Evolutionary conservation across 2,113 vertebrate genomes (phyloP).

Genomic region (Scartelaos histophorus): DNA sequence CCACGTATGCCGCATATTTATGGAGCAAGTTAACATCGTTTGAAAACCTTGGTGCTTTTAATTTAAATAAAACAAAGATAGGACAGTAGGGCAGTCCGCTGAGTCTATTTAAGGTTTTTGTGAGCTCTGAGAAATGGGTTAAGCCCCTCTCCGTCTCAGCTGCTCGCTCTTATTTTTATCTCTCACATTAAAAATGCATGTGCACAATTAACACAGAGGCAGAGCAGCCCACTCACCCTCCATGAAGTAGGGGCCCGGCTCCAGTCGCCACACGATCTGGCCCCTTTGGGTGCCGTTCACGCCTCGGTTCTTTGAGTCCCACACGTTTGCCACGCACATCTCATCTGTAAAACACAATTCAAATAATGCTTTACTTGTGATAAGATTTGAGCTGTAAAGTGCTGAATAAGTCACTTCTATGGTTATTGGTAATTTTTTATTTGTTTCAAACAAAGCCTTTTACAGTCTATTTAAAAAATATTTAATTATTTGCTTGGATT

Average conservation of each 20-base stretch:
- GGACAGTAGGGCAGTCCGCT: constrained; percentile 5
- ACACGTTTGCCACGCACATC: constrained; percentile 95
- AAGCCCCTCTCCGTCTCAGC: constrained; percentile 2
- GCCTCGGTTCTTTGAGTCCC: constrained; percentile 98
- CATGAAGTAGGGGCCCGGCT: constrained; percentile 94
- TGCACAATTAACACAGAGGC: neutral
- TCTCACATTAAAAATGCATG: constrained; percentile 6
- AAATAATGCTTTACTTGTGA: no score
- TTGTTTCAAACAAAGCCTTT: neutral
- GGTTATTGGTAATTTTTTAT: no score
- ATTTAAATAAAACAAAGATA: constrained; percentile 4
- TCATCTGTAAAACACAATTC: constrained; percentile 81
- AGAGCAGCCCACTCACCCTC: constrained; percentile 83
- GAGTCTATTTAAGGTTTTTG: constrained; percentile 12
- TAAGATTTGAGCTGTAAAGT: neutral
- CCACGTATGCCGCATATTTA: neutral
- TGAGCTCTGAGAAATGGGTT: constrained; percentile 11
- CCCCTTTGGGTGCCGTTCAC: constrained; percentile 95
- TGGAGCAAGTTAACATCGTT: neutral
- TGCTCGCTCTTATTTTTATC: constrained; percentile 13
- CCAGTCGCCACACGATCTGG: constrained; percentile 94
- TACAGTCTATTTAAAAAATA: neutral
- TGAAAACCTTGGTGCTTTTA: neutral
- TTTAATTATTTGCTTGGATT: no score
- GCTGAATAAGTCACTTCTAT: no score